A percentile compares a stretch with the other conserved stretches of the same genome.
Evolutionary conservation across 2,888 invertebrate species (phyloP).

Genomic region (Heliothis peltigera): DNA sequence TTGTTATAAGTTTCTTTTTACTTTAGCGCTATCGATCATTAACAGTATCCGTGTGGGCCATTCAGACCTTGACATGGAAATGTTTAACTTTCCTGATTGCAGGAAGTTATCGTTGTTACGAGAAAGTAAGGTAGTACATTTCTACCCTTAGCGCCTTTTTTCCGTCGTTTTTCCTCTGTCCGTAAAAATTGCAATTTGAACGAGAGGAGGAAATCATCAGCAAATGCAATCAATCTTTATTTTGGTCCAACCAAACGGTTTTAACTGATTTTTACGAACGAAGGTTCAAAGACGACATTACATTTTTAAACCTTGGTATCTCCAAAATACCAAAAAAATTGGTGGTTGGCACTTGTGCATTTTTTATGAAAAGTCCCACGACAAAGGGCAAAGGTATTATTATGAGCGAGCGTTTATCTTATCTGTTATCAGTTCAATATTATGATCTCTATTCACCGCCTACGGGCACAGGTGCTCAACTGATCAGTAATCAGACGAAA

Average conservation of each 20-base stretch:
- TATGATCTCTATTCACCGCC: conserved; percentile 80
- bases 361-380: conserved; percentile 19
- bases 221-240: no score
- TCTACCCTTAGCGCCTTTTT: conserved; percentile 33
- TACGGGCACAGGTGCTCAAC: conserved; percentile 63
- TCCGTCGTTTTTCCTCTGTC: conserved; percentile 12
- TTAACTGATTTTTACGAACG: no score
- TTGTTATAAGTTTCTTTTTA: conserved; percentile 34
- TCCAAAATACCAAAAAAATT: background rate
- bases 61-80: conserved; percentile 54
- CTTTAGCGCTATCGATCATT: conserved; percentile 47
- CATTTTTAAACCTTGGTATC: no score
- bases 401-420: conserved; percentile 82
- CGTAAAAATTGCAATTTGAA: no score
- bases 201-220: no score
- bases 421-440: conserved; percentile 86
- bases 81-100: conserved; percentile 46
- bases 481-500: conserved; percentile 63
- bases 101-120: conserved; percentile 40
- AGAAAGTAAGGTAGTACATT: no score
- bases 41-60: conserved; percentile 28
- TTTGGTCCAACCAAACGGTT: no score
- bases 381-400: conserved; percentile 71
- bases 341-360: conserved; percentile 4
- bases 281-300: no score